Evolutionary conservation across 2,888 invertebrate genomes (phyloP).

Genomic region (Ethmia dodecea): DNA sequence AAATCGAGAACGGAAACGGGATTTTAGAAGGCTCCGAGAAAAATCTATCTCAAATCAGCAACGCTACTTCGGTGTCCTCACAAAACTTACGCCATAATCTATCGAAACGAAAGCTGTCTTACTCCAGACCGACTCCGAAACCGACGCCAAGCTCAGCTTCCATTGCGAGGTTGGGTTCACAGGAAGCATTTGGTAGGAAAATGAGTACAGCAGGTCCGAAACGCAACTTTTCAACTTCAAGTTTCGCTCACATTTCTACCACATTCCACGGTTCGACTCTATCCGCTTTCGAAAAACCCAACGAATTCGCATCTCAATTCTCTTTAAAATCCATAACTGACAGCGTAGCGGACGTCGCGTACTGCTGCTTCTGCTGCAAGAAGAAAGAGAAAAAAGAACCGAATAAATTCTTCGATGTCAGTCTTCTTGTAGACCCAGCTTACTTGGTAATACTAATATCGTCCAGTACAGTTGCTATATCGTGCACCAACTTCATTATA

Average conservation of each 20-base stretch:
- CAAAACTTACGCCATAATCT: slow-evolving; percentile 43
- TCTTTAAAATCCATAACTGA: slow-evolving; percentile 83
- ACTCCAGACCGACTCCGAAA: slow-evolving; percentile 49
- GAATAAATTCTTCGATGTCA: slow-evolving; percentile 85
- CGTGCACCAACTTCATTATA: slow-evolving; percentile 93
- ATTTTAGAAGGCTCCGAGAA: slow-evolving; percentile 24
- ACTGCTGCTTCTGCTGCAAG: slow-evolving; percentile 63
- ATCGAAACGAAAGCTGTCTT: slow-evolving; percentile 57
- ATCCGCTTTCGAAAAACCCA: slow-evolving; percentile 84
- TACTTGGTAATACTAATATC: slow-evolving; percentile 89
- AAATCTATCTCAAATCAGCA: slow-evolving; percentile 29
- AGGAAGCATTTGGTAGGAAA: slow-evolving; percentile 51
- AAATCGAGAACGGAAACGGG: slow-evolving; percentile 26
- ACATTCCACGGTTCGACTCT: slow-evolving; percentile 91
- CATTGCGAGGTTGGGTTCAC: slow-evolving; percentile 57
- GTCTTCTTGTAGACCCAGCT: slow-evolving; percentile 84
- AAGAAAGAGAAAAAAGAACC: slow-evolving; percentile 46
- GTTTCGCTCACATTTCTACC: slow-evolving; percentile 89
- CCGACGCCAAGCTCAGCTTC: slow-evolving; percentile 78
- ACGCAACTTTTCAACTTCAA: slow-evolving; percentile 86
- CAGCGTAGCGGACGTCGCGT: slow-evolving; percentile 69
- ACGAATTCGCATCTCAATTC: slow-evolving; percentile 87
- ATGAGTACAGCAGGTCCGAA: slow-evolving; percentile 65
- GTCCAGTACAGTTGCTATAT: slow-evolving; percentile 90
- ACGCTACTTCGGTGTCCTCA: slow-evolving; percentile 32